phyloP scores from a whole-genome alignment of 2,797 vertebrate species.

The Anas capensis region DNA sequence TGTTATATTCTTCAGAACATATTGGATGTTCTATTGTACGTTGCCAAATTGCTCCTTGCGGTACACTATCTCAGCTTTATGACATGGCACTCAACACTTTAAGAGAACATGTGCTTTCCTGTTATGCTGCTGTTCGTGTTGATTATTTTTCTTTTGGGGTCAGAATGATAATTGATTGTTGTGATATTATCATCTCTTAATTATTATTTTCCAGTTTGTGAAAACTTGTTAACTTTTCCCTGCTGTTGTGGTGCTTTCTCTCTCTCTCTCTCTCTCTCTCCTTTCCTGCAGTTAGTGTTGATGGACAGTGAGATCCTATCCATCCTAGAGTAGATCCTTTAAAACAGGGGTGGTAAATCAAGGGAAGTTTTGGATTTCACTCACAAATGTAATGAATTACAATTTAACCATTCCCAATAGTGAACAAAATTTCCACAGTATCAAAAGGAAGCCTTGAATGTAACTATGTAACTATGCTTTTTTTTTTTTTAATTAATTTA shows the following conservation, averaged over 20 bases:
- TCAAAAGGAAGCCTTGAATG: not conserved
- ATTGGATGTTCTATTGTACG: not conserved
- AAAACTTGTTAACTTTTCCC: not conserved
- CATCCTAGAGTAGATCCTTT: not conserved
- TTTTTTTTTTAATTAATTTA: not conserved
- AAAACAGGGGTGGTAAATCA: not conserved
- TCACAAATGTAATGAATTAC: not conserved
- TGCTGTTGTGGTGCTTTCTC: not conserved
- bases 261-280: not conserved
- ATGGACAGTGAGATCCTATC: not conserved
- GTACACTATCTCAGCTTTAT: slow-evolving; percentile 36
- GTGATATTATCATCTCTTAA: not conserved
- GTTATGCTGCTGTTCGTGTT: not conserved
- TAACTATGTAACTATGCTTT: not conserved
- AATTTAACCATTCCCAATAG: accelerated
- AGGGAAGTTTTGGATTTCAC: not conserved
- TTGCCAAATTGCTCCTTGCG: not conserved
- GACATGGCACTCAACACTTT: not conserved
- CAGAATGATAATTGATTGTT: not conserved
- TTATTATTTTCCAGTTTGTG: not conserved
- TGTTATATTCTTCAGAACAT: not conserved
- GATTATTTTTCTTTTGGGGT: slow-evolving; percentile 18
- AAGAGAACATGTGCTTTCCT: not conserved
- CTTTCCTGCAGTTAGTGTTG: not conserved
- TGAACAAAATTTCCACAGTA: not conserved